Evolutionary conservation across 2,888 invertebrate species (phyloP), one percentile per base, ranked within the genome.

Genomic region (Masnerella sp.): DNA sequence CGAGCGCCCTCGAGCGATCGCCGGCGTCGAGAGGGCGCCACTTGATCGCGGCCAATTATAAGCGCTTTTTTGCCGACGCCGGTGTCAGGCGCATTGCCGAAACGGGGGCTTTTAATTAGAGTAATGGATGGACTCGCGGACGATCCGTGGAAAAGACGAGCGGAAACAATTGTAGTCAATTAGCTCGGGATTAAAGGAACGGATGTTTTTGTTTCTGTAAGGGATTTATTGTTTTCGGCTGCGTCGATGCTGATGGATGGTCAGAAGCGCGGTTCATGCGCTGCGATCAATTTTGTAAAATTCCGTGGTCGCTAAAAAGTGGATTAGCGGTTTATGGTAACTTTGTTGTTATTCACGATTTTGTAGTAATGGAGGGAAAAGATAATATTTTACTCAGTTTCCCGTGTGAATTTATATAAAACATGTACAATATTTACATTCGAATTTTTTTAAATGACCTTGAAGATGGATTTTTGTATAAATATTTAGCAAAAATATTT

Each of bases 81-180:
- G 38, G 11, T 47, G 59, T 59, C 47, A 43, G 51, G 42, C 17
- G 25, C 42, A 62, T 15, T 17, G 25, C 32, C 51, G 18, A 34
- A 17, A 25, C 32, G 20, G 30, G 42, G 40, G 64, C 22, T 52
- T 64, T 64, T 64, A 64, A 64, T 64, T 51, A 45, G 52, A 42
- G 45, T 43, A 64, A 64, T 64, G 64, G 64, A 52, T 9, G 43
- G 38, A 47, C n/a, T 36, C 28, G 28, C n/a, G n/a, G n/a, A n/a
- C 8, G 30, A 14, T 25, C 14, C 38, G 38, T 49, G 52, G 17
- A 36, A 28, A 52, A 36, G 64, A 45, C 52, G 45, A 43, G 45
- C 36, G 36, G 52, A 64, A 52, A 64, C 52, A 52, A 45, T 64
- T 36, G 51, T 62, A 51, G 51, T 62, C 51, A 51, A 62, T 62